Percentiles rank a stretch among this genome's conserved stretches.
Evolutionary conservation across 2,797 vertebrate genomes (phyloP).

Genomic region (Gallinago stenura): DNA sequence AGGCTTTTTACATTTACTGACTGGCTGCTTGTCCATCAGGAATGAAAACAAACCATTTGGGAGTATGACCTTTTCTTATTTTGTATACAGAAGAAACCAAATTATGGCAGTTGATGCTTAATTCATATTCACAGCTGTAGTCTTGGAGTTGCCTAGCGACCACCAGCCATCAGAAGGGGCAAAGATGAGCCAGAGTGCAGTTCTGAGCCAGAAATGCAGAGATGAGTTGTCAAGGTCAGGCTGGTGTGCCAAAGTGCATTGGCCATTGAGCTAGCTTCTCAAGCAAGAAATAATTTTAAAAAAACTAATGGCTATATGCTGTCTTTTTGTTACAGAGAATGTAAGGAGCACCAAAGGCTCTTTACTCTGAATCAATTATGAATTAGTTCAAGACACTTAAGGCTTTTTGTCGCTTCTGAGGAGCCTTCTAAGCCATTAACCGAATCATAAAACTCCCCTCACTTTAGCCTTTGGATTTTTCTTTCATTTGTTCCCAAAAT

Average conservation of each 20-base stretch:
- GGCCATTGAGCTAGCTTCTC: background rate
- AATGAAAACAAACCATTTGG: slow-evolving; percentile 59
- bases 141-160: slow-evolving; percentile 67
- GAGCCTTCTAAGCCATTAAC: background rate
- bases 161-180: background rate
- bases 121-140: slow-evolving; percentile 42
- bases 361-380: background rate
- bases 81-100: slow-evolving; percentile 17
- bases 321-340: background rate
- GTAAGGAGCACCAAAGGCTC: background rate
- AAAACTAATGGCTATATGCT: background rate
- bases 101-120: slow-evolving; percentile 42
- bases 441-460: background rate
- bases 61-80: slow-evolving; percentile 26
- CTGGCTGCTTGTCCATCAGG: slow-evolving; percentile 63
- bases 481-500: background rate
- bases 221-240: slow-evolving; percentile 24
- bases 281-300: background rate
- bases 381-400: background rate
- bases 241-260: slow-evolving; percentile 2
- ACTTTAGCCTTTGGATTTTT: background rate
- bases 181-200: background rate
- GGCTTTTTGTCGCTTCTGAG: background rate
- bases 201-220: slow-evolving; percentile 45
- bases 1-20: slow-evolving; percentile 45